Evolutionary conservation across 2,888 invertebrate species (phyloP).

Genomic region (Trachelus stipa): DNA sequence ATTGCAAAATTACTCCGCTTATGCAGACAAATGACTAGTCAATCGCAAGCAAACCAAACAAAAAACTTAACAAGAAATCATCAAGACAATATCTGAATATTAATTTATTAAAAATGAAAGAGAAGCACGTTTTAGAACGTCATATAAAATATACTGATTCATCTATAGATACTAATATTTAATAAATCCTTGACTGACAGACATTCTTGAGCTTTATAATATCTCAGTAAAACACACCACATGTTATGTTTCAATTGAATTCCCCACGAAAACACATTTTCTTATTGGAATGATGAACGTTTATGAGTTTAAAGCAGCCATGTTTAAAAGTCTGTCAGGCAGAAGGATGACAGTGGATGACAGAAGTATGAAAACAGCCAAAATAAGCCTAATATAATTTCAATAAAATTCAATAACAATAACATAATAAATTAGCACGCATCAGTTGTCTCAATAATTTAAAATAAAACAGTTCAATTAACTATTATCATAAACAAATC

Average conservation of each 20-base stretch:
- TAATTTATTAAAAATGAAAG: background rate
- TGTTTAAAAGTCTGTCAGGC: constrained; percentile 6
- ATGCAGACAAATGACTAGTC: background rate
- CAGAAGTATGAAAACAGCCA: background rate
- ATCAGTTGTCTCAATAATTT: background rate
- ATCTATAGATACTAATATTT: background rate
- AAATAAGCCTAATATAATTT: background rate
- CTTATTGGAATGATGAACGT: background rate
- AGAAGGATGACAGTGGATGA: background rate
- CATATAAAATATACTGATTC: background rate
- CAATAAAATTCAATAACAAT: background rate
- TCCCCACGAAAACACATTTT: background rate
- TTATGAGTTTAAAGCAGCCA: constrained; percentile 3
- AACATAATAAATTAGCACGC: background rate
- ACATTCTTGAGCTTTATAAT: background rate
- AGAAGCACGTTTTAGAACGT: background rate
- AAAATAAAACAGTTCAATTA: background rate
- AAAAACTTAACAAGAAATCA: background rate
- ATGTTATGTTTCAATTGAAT: background rate
- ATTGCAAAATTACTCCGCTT: background rate
- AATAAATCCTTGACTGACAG: background rate
- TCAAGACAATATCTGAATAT: background rate
- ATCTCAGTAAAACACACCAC: background rate
- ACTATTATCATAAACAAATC: background rate
- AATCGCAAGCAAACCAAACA: background rate